Percentiles rank a stretch among this genome's conserved stretches.
Evolutionary conservation across 2,113 vertebrate species (phyloP).

Genomic region (Gavialis gangeticus): DNA sequence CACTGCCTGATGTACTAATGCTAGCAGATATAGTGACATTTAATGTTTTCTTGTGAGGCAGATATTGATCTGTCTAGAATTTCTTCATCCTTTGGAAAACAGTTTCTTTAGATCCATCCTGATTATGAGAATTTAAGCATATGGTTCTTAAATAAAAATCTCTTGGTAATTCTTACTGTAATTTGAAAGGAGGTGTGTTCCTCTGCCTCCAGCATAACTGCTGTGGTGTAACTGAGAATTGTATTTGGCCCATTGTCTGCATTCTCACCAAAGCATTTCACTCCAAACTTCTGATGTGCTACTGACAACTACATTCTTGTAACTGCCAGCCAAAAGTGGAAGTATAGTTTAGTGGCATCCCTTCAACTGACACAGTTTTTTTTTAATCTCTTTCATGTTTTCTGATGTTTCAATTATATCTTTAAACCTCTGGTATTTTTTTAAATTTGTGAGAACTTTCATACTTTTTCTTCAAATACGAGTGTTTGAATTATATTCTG

Average conservation of each 20-base stretch:
- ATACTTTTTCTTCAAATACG: not conserved
- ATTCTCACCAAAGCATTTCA: constrained; percentile 54
- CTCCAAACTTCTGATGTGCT: constrained; percentile 63
- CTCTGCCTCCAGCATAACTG: not conserved
- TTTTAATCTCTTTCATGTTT: constrained; percentile 11
- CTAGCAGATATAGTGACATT: not conserved
- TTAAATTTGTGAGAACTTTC: not conserved
- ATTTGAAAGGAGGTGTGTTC: not conserved
- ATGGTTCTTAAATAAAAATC: constrained; percentile 52
- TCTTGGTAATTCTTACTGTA: not conserved
- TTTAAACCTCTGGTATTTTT: not conserved
- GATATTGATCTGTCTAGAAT: not conserved
- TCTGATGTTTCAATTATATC: constrained; percentile 34
- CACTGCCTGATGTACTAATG: not conserved
- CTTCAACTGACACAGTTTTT: constrained; percentile 41
- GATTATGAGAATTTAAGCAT: not conserved
- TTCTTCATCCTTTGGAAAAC: not conserved
- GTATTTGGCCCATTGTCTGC: constrained; percentile 36
- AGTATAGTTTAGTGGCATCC: constrained; percentile 36
- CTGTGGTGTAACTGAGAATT: constrained; percentile 48
- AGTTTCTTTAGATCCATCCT: not conserved
- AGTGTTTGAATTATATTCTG: not conserved
- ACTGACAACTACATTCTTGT: constrained; percentile 73
- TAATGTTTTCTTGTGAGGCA: not conserved
- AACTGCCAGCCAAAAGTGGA: constrained; percentile 55